Conservation (phyloP, 2,888 invertebrate species). For the Physocephala rufipes region DNA sequence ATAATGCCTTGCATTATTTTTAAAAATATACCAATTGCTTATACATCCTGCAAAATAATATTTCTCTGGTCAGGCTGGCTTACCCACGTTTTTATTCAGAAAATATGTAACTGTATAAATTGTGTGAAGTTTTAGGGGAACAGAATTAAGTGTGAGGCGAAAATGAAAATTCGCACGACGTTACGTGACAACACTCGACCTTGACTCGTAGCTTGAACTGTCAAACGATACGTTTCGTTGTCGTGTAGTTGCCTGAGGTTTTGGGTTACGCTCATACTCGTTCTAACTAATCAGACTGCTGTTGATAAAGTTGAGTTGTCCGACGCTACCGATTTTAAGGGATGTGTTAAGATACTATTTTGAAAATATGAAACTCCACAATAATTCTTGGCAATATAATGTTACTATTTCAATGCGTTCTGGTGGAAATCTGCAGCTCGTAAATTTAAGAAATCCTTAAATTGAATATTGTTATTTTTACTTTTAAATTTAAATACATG, state of each 20-base stretch:
- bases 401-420: too few species aligned
- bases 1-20: too few species aligned
- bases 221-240: conserved; percentile 54
- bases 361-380: background rate
- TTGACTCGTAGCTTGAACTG: conserved; percentile 66
- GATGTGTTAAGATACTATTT: background rate
- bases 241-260: background rate
- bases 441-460: too few species aligned
- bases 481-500: too few species aligned
- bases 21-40: too few species aligned
- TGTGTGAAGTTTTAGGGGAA: too few species aligned
- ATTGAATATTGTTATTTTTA: too few species aligned
- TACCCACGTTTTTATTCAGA: background rate
- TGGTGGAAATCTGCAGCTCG: too few species aligned
- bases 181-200: conserved; percentile 63
- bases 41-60: too few species aligned
- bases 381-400: conserved; percentile 7
- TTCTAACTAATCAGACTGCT: background rate
- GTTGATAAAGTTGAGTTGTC: background rate
- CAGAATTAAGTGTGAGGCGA: conserved; percentile 51
- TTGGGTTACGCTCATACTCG: background rate
- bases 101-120: too few species aligned
- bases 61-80: background rate
- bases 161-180: conserved; percentile 62
- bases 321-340: background rate